A percentile compares a stretch with the other conserved stretches of the same genome.
Conservation (phyloP, 2,113 vertebrate genomes). For the Ciconia maguari region DNA sequence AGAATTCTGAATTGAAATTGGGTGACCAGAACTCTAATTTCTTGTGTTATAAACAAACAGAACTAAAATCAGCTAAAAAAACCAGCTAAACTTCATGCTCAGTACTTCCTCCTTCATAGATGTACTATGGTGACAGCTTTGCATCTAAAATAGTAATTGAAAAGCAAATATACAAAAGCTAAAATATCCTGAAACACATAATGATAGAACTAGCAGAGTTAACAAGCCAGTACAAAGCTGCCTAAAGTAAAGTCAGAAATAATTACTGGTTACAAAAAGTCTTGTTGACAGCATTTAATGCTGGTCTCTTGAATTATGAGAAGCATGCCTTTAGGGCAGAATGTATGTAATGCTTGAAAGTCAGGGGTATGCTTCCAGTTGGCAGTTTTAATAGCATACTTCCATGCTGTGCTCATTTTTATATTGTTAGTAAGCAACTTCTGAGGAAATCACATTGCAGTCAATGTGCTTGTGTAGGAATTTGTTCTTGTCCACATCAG, state of each 20-base stretch:
- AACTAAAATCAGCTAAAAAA: not conserved
- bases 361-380: slow-evolving; percentile 20
- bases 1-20: not conserved
- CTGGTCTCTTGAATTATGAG: slow-evolving; percentile 2
- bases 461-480: not conserved
- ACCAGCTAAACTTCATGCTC: not conserved
- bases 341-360: not conserved
- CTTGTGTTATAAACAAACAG: not conserved
- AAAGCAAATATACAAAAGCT: not conserved
- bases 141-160: not conserved
- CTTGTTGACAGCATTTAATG: slow-evolving; percentile 53
- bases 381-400: slow-evolving; percentile 40
- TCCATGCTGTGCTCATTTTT: not conserved
- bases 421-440: slow-evolving; percentile 31
- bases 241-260: slow-evolving; percentile 48
- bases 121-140: not conserved
- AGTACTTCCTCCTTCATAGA: not conserved
- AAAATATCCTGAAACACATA: not conserved
- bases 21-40: not conserved
- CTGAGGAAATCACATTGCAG: slow-evolving; percentile 32
- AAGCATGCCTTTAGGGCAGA: slow-evolving; percentile 10
- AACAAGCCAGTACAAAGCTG: slow-evolving; percentile 26
- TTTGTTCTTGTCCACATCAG: not conserved
- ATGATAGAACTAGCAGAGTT: not conserved
- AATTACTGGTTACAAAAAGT: slow-evolving; percentile 26